Base-by-base conservation (phyloP, 1,140 invertebrate species). In the Littorina saxatilis region DNA sequence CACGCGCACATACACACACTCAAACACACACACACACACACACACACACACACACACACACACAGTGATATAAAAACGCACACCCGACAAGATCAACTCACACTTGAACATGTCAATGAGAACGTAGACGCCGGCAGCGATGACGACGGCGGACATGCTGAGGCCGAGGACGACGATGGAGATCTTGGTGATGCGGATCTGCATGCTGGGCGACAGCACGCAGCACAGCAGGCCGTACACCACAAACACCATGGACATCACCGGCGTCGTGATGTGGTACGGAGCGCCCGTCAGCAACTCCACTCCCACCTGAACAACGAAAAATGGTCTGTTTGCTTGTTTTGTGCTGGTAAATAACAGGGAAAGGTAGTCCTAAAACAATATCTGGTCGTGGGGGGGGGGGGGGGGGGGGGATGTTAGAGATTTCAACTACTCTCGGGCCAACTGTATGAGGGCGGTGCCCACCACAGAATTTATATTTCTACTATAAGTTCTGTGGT, bases 101-200 rank as follows among this genome's bases (percentile, higher is more conserved):
- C 85, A 81, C 77, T 37, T 78, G 13, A 81, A 68, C 29, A 86
- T 75, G 50, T 86, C 85, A 20, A 17, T 39, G 11, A 86, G 40
- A 29, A 86, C 78, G 58, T 75, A 85, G 29, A 83, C 61, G 5
- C 81, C 81, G 11, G 83, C 83, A 7, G 81, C 85, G 15, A 85
- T 61, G 23, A 86, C 83, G 7, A 86, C 80, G 15, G 50, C 73
- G 11, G 72, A 43, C 78, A 86, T 86, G 47, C 61, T 29, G 32
- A 82, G 11, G 0, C 83, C 85, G 39, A 86, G 68, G 7, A 86
- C 37, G 20, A 83, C 32, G 58, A 81, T 80, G 20, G 82, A 39
- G 20, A 81, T 11, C 29, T 83, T 70, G 32, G 81, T 83, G 11
- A 80, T 32, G 23, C 58, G 61, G 1, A 78, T 66, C 75, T 86